A percentile compares a stretch with the other conserved stretches of the same genome.
These are phyloP conservation scores for Xylophagus ater DNA, from an alignment of 2,888 invertebrate species.

Conservation along the genomic window DNA sequence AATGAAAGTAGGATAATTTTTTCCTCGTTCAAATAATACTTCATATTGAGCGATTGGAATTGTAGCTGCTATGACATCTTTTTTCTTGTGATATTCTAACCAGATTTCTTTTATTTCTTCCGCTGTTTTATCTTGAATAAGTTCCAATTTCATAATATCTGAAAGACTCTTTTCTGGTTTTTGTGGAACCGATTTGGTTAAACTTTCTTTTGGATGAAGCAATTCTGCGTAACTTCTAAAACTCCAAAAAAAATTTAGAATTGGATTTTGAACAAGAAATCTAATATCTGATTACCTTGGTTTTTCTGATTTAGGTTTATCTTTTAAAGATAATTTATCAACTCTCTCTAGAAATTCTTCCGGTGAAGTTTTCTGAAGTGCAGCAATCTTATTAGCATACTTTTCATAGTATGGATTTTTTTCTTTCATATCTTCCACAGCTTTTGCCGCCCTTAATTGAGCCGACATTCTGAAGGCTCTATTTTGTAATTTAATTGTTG, in stretches of 20 bases:
- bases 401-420: conserved; percentile 71
- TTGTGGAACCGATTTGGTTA: conserved; percentile 25
- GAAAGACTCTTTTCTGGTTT: conserved; percentile 46
- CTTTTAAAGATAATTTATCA: conserved; percentile 40
- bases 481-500: too few relatives aligned
- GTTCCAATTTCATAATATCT: conserved; percentile 66
- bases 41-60: conserved; percentile 52
- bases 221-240: conserved; percentile 52
- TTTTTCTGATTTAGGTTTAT: conserved; percentile 29
- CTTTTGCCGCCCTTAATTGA: conserved; percentile 38
- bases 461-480: conserved; percentile 39
- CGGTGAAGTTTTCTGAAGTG: conserved; percentile 61
- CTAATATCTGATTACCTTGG: conserved; percentile 20
- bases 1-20: conserved; percentile 57
- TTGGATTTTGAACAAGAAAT: not conserved
- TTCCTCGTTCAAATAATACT: conserved; percentile 46
- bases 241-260: not conserved
- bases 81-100: conserved; percentile 67
- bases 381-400: conserved; percentile 65
- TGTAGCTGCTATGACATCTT: conserved; percentile 64
- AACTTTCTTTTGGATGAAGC: conserved; percentile 49
- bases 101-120: conserved; percentile 67
- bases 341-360: conserved; percentile 59
- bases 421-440: conserved; percentile 41
- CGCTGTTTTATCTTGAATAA: conserved; percentile 56